A percentile compares a stretch with the other conserved stretches of the same genome.
phyloP scores from a whole-genome alignment of 2,113 vertebrate species.

The Hippocampus zosterae region DNA sequence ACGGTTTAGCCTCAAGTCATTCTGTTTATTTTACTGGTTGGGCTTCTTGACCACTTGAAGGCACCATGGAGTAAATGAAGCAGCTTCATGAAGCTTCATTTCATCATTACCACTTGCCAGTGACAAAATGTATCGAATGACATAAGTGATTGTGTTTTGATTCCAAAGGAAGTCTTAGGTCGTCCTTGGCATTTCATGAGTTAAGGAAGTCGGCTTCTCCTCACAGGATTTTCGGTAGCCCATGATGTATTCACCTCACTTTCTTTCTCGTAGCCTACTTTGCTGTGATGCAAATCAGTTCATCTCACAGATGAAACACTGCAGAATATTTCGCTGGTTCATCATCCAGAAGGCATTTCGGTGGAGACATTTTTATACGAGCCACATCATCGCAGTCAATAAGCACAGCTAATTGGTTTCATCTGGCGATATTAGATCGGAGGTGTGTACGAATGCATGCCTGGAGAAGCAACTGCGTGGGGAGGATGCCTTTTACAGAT shows the following conservation, averaged over 20 bases:
- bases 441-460: background rate
- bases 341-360: background rate
- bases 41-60: no score
- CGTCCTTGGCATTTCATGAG: no score
- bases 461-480: background rate
- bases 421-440: constrained; percentile 6
- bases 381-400: background rate
- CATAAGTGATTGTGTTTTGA: no score
- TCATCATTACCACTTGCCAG: no score
- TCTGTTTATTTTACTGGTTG: no score
- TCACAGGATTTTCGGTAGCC: constrained; percentile 15
- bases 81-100: no score
- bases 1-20: no score
- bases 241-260: constrained; percentile 1
- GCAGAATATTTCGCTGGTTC: background rate
- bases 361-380: constrained; percentile 8
- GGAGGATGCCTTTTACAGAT: background rate
- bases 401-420: constrained; percentile 5
- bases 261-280: constrained; percentile 1
- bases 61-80: no score
- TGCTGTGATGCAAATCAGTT: constrained; percentile 8
- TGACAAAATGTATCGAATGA: no score
- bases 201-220: constrained; percentile 40
- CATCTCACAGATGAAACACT: background rate
- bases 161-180: no score